Base-by-base conservation (phyloP, 2,888 invertebrate genomes). In the Idaea straminata region DNA sequence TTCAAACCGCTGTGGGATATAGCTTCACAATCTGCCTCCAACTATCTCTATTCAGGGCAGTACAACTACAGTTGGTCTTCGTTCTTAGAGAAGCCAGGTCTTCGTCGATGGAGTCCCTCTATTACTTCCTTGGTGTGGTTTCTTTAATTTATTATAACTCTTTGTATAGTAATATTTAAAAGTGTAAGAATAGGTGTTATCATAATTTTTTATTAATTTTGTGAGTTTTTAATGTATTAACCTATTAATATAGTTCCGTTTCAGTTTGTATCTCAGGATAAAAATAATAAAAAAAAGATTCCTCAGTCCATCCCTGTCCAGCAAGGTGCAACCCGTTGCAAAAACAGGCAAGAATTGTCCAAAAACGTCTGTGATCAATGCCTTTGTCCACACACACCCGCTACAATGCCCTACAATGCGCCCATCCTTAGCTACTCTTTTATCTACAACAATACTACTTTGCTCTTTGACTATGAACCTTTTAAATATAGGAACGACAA, bases 251-350 rank as follows among this genome's bases (percentile, higher is more conserved):
- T 25, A 25, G 25, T 25, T 25, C 25, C 25, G 25, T 25, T 25
- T 25, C 1, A 25, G 3, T 25, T 25, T 25, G 25, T 25, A 25
- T 25, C 3, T 25, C 25, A 25, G 25, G 25, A 2, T 25, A 25
- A 25, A 25, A 25, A 2, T 1, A 25, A 25, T 25, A 25, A 25
- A 25, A n/a, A n/a, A n/a, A n/a, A 13, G 5, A 47, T 62, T 25
- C 15, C 25, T 25, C 35, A 34, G 3, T 89, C 67, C 90, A 73
- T 3, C 82, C 70, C 92, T 86, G 87, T 15, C 1, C 64, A 72
- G 77, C 89, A 92, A 92, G 92, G 91, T 92, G 92, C 91, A 91
- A 91, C 89, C 90, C 90, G 88, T 91, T 91, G 91, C 90, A 92
- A 91, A 91, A 92, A 91, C 84, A 72, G 78, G 76, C 83, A 81